Evolutionary conservation across 2,888 invertebrate species (phyloP).

Genomic region (Vanessa cardui): DNA sequence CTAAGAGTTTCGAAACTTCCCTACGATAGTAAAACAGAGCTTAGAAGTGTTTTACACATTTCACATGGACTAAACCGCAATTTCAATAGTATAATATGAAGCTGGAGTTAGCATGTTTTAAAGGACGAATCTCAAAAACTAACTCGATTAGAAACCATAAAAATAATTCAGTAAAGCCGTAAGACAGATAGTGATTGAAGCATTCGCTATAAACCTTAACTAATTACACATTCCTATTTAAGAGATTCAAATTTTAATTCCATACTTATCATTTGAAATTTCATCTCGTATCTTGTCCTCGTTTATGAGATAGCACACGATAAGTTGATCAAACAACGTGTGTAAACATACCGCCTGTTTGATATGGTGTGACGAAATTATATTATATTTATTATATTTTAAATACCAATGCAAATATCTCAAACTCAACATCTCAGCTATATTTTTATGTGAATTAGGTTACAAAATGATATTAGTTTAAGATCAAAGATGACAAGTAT

Average conservation of each 20-base stretch:
- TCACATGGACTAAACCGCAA: too few species aligned
- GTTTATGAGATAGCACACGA: conserved; percentile 36
- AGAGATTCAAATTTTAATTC: conserved; percentile 17
- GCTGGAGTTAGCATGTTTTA: too few species aligned
- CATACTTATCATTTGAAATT: conserved; percentile 24
- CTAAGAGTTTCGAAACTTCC: too few species aligned
- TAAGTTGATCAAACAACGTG: conserved; percentile 33
- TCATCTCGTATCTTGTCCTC: conserved; percentile 38
- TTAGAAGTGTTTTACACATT: too few species aligned
- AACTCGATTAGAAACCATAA: too few species aligned
- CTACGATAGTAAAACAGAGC: too few species aligned
- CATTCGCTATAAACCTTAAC: background rate
- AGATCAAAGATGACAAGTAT: background rate
- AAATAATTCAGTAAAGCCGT: too few species aligned
- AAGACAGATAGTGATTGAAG: too few species aligned
- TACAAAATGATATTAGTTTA: too few species aligned
- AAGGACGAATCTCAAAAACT: too few species aligned
- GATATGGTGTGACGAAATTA: conserved; percentile 32
- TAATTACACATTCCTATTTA: background rate
- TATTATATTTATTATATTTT: conserved; percentile 20
- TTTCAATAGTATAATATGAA: too few species aligned
- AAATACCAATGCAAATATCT: conserved; percentile 3
- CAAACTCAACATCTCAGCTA: background rate
- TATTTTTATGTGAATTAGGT: background rate
- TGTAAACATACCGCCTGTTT: conserved; percentile 29